phyloP scores from a whole-genome alignment of 2,797 vertebrate genomes.

The Tokudaia muenninki region DNA sequence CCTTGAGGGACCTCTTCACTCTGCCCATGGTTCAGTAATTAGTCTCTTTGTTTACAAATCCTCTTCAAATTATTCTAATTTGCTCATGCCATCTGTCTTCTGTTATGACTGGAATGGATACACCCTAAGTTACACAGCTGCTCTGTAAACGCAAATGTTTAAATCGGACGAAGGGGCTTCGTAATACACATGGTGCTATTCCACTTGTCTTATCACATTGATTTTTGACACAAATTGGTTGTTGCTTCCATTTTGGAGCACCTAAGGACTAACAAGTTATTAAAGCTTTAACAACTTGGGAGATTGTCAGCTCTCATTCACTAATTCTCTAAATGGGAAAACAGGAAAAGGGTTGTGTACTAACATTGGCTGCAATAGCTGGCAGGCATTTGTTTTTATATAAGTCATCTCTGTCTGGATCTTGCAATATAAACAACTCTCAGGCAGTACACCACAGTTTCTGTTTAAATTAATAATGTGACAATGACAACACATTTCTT shows the following conservation, averaged over 20 bases:
- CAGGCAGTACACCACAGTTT: background rate
- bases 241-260: background rate
- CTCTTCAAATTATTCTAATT: slow-evolving; percentile 62
- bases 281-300: background rate
- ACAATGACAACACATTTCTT: background rate
- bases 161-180: background rate
- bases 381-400: background rate
- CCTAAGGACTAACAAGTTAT: background rate
- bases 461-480: background rate
- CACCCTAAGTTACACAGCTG: background rate
- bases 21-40: slow-evolving; percentile 20
- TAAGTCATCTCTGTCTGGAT: background rate
- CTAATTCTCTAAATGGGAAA: slow-evolving; percentile 1
- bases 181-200: background rate
- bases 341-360: background rate
- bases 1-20: background rate
- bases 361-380: background rate
- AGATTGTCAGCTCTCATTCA: background rate
- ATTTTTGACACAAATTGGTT: slow-evolving; percentile 36
- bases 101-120: slow-evolving; percentile 46
- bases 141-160: slow-evolving; percentile 22
- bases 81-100: slow-evolving; percentile 60
- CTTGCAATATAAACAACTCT: background rate
- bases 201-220: background rate
- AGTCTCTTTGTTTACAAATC: slow-evolving; percentile 65